Base-by-base conservation (phyloP, 2,113 vertebrate species). In the Cranoglanis bouderius region DNA sequence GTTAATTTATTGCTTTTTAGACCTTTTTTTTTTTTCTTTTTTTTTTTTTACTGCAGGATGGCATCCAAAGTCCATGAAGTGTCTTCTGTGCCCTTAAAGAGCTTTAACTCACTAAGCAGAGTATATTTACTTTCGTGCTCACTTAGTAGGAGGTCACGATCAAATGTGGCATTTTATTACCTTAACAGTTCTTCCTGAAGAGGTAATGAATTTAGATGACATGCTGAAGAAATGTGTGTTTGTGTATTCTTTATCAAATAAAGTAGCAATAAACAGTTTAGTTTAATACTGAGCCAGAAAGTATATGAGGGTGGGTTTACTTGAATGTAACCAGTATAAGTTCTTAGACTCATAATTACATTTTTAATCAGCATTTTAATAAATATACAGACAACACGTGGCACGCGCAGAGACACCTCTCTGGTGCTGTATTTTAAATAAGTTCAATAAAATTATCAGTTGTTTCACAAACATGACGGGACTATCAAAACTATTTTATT, bases 161-260 rank as follows among this genome's bases (percentile, higher is more conserved):
- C 74, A 84, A 46, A 85, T 85, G 83, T 63, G 82, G 51, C 32
- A 35, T 89, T 91, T 89, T 89, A 90, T 90, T 70, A 74, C 82
- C 77, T 75, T 81, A 87, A 85, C 72, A 84, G 80, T 49, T 88
- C 84, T 84, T 81, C 85, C 70, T 74, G 49, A 89, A 82, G 46
- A 72, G 26, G 72, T 10, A 35, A 84, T 88, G 61, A 43, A 84
- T 88, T 51, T 83, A 78, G 55, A 88, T 40, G 63, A 81, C 75
- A 77, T 85, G 40, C 51, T 61, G 75, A 49, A 43, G 14, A 8
- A 85, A 84, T 65, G 55, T n/a, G 57, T 4, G 32, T 70, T 55
- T 65, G 51, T 70, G 85, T 38, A 10, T 57, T 82, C 6, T 40
- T 43, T 18, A 59, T 16, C 57, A 43, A 57, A 57, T 82, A 82